Percentiles rank a stretch among this genome's conserved stretches.
phyloP scores from a whole-genome alignment of 2,888 invertebrate species.

The Horisme vitalbata region DNA sequence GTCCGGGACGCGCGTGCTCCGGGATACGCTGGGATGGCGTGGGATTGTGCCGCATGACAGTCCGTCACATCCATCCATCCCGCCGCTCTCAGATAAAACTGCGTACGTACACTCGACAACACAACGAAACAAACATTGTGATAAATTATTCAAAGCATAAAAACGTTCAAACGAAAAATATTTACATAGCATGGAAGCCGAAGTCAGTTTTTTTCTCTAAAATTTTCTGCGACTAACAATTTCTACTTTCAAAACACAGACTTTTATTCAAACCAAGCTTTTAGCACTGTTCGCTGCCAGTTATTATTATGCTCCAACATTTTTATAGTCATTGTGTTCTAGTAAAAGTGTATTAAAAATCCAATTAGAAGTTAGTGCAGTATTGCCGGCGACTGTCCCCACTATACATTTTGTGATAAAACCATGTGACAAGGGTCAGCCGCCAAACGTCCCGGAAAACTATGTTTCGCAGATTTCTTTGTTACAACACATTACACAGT shows the following conservation, averaged over 20 bases:
- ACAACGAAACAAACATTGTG: too few relatives aligned
- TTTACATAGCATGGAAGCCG: too few relatives aligned
- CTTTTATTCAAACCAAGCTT: too few relatives aligned
- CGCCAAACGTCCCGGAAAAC: conserved; percentile 14
- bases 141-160: too few relatives aligned
- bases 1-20: neutral
- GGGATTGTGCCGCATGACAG: conserved; percentile 9
- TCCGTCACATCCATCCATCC: conserved; percentile 16
- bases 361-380: neutral
- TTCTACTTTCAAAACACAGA: too few relatives aligned
- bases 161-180: too few relatives aligned
- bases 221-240: too few relatives aligned
- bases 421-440: conserved; percentile 16
- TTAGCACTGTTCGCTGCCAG: too few relatives aligned
- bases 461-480: conserved; percentile 21
- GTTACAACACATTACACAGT: conserved; percentile 9
- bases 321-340: too few relatives aligned
- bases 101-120: conserved; percentile 3
- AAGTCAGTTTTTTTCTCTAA: too few relatives aligned
- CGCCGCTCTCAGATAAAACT: conserved; percentile 16
- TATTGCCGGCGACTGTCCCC: conserved; percentile 3
- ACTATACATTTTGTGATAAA: conserved; percentile 7
- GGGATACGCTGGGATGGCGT: neutral
- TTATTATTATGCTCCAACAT: too few relatives aligned
- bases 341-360: too few relatives aligned